Percentiles rank a stretch among this genome's conserved stretches.
These are phyloP conservation scores for Megaleporinus macrocephalus DNA, from an alignment of 2,113 vertebrate species.

Conservation along the genomic window DNA sequence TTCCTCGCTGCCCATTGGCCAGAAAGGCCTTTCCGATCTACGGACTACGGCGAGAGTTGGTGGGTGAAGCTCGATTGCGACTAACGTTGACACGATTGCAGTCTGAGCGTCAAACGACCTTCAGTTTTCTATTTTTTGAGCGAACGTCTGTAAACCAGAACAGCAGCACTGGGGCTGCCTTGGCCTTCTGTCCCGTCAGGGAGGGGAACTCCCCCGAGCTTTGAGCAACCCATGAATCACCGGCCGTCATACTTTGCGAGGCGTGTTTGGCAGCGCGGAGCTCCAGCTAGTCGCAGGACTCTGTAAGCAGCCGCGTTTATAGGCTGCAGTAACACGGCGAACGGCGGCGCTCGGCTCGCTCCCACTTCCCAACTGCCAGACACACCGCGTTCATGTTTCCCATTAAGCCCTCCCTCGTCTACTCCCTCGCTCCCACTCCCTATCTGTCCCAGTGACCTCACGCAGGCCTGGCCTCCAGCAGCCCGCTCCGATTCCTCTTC, in stretches of 20 bases:
- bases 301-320: conserved; percentile 67
- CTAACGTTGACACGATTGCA: too few relatives aligned
- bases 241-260: conserved; percentile 32
- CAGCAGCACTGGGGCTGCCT: background rate
- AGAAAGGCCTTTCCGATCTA: too few relatives aligned
- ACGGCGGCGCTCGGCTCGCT: conserved; percentile 56
- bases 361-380: conserved; percentile 56
- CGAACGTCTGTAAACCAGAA: background rate
- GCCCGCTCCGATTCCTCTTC: conserved; percentile 48
- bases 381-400: conserved; percentile 66
- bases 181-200: background rate
- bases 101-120: background rate
- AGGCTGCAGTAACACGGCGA: conserved; percentile 64
- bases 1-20: too few relatives aligned
- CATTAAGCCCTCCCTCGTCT: conserved; percentile 61
- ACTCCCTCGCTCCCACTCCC: conserved; percentile 47
- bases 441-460: conserved; percentile 61
- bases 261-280: background rate
- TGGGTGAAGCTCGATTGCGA: too few relatives aligned
- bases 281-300: conserved; percentile 54
- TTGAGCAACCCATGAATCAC: conserved; percentile 58
- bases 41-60: too few relatives aligned
- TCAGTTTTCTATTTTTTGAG: background rate
- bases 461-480: conserved; percentile 60
- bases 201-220: background rate